phyloP scores from a whole-genome alignment of 2,888 invertebrate species.

The Drosophila testacea region DNA sequence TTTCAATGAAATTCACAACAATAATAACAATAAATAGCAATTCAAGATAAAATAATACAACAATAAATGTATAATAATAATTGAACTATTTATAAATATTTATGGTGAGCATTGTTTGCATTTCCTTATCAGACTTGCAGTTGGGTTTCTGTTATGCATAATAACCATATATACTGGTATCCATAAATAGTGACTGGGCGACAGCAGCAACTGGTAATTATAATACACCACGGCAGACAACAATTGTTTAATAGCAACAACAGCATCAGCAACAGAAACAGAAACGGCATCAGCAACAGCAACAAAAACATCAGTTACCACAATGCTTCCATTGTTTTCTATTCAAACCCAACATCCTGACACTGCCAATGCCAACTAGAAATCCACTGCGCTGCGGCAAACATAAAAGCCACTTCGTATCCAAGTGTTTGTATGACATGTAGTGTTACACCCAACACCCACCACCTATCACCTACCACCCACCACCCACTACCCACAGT shows the following conservation, averaged over 20 bases:
- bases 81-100: not conserved
- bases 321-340: conserved; percentile 67
- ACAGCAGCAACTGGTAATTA: conserved; percentile 94
- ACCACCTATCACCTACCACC: not conserved
- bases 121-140: conserved; percentile 16
- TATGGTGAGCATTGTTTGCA: not conserved
- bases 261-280: conserved; percentile 9
- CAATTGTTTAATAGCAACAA: conserved; percentile 63
- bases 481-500: not conserved
- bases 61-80: not conserved
- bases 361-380: conserved; percentile 65
- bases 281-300: conserved; percentile 19
- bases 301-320: conserved; percentile 40
- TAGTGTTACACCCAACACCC: conserved; percentile 25
- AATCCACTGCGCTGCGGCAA: conserved; percentile 61
- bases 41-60: not conserved
- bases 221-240: conserved; percentile 45
- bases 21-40: not conserved
- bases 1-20: not conserved
- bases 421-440: conserved; percentile 67
- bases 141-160: conserved; percentile 1
- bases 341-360: conserved; percentile 71
- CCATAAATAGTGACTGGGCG: conserved; percentile 84
- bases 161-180: conserved; percentile 7
- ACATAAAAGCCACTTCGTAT: conserved; percentile 70